Percentiles rank a stretch among this genome's conserved stretches.
phyloP scores from a whole-genome alignment of 1,140 invertebrate species.

The Aphelinus atriplicis region DNA sequence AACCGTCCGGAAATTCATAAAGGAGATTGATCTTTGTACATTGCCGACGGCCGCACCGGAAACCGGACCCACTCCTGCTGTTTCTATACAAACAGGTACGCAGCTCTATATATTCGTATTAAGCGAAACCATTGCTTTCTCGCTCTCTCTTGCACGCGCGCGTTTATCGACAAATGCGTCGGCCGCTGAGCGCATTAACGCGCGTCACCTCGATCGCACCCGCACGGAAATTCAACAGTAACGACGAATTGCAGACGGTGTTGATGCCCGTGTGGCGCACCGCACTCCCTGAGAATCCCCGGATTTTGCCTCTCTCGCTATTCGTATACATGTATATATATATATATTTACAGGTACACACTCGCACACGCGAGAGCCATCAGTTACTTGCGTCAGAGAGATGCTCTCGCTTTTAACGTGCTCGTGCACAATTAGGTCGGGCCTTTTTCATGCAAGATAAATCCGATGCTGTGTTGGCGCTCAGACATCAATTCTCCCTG shows the following conservation, averaged over 20 bases:
- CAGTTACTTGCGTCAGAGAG: too few species aligned
- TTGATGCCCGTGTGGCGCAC: too few species aligned
- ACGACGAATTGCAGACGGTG: background rate
- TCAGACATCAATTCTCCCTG: too few species aligned
- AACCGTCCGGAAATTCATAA: conserved; percentile 47
- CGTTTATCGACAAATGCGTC: conserved; percentile 5
- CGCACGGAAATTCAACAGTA: background rate
- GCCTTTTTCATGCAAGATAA: too few species aligned
- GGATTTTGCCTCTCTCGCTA: too few species aligned
- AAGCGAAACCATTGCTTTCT: background rate
- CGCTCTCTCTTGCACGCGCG: background rate
- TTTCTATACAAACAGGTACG: background rate
- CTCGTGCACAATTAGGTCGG: too few species aligned
- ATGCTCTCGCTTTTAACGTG: too few species aligned
- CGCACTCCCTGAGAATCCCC: too few species aligned
- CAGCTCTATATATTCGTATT: background rate
- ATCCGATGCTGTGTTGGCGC: too few species aligned
- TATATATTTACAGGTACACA: too few species aligned
- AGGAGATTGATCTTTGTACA: conserved; percentile 47
- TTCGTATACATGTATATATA: too few species aligned
- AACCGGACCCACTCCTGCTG: background rate
- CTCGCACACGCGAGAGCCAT: too few species aligned
- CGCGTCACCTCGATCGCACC: background rate
- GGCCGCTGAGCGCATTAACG: background rate
- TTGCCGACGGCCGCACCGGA: conserved; percentile 21